Percentiles rank a stretch among this genome's conserved stretches.
Evolutionary conservation across 2,797 vertebrate genomes (phyloP).

Genomic region (Podarcis lilfordi): DNA sequence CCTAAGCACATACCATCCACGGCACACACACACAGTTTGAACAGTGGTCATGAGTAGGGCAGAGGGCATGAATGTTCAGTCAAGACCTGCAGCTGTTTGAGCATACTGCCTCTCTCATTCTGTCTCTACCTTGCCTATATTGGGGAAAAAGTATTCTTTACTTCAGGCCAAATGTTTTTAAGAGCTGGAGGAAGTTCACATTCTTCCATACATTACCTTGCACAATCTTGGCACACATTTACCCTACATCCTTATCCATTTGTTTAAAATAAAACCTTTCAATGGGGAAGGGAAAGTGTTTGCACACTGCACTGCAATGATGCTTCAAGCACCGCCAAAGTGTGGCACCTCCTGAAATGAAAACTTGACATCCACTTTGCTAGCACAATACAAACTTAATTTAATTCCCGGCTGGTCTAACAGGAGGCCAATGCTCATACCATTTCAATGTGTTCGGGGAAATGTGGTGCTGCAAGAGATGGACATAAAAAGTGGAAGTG

Average conservation of each 20-base stretch:
- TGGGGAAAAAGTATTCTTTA: background rate
- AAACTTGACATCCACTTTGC: background rate
- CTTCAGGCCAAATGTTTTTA: background rate
- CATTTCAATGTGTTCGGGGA: background rate
- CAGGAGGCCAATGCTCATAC: background rate
- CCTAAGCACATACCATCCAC: background rate
- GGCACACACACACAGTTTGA: background rate
- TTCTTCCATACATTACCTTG: background rate
- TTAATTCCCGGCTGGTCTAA: background rate
- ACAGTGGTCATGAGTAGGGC: background rate
- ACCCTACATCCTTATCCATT: background rate
- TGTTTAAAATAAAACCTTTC: conserved; percentile 7
- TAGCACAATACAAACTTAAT: background rate
- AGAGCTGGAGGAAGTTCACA: background rate
- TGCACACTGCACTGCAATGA: background rate
- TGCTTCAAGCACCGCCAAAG: background rate
- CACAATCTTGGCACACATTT: background rate
- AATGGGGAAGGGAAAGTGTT: background rate
- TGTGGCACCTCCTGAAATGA: background rate
- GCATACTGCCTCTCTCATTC: background rate
- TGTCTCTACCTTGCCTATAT: background rate
- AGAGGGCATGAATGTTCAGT: background rate
- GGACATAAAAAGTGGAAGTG: background rate
- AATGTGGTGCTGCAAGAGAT: background rate
- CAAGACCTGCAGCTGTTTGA: background rate